Evolutionary conservation across 2,888 invertebrate genomes (phyloP).

Genomic region (Pterostichus madidus): DNA sequence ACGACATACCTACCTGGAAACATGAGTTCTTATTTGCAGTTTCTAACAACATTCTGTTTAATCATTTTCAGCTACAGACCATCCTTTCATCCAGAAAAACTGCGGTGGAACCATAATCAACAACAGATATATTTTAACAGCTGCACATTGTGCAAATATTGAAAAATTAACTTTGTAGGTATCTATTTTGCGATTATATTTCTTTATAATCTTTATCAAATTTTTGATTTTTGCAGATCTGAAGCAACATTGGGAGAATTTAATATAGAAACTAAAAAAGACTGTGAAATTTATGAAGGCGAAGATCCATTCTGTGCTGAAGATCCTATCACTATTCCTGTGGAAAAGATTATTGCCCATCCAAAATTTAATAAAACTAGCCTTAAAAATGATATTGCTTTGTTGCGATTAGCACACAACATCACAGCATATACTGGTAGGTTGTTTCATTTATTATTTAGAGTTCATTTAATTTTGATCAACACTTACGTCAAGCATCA

Average conservation of each 20-base stretch:
- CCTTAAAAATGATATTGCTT: conserved; percentile 75
- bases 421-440: conserved; percentile 4
- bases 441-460: neutral
- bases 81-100: conserved; percentile 43
- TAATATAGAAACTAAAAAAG: conserved; percentile 76
- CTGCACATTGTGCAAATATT: conserved; percentile 72
- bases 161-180: conserved; percentile 71
- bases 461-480: too few species aligned
- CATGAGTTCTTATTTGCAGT: too few species aligned
- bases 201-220: conserved; percentile 10
- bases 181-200: conserved; percentile 8
- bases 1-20: too few species aligned
- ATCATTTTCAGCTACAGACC: conserved; percentile 69
- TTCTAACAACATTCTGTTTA: neutral
- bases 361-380: conserved; percentile 71
- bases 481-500: too few species aligned
- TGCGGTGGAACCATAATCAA: conserved; percentile 73
- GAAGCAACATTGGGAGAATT: conserved; percentile 83
- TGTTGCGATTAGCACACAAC: conserved; percentile 72
- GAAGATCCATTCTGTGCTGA: conserved; percentile 71
- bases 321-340: conserved; percentile 72
- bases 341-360: conserved; percentile 73
- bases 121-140: conserved; percentile 71
- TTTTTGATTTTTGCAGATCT: conserved; percentile 74
- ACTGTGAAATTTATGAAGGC: conserved; percentile 75